Evolutionary conservation across 2,113 vertebrate genomes (phyloP).

Genomic region (Poeciliopsis prolifica): DNA sequence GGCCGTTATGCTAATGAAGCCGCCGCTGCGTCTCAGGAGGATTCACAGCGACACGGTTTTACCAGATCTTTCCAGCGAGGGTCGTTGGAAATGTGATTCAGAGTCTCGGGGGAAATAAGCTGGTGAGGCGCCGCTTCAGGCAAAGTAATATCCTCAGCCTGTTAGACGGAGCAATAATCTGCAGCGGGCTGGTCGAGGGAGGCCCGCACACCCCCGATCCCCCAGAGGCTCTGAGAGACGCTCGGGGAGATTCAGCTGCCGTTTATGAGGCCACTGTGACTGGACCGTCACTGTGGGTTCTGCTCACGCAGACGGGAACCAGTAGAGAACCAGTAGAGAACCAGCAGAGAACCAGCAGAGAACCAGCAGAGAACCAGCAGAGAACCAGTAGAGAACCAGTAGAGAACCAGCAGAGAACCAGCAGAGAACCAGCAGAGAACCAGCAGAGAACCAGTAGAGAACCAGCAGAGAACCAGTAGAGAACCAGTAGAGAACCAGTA

Average conservation of each 20-base stretch:
- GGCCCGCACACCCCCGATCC: neutral
- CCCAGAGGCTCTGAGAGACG: neutral
- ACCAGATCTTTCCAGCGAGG: constrained; percentile 24
- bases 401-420: neutral
- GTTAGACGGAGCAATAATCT: constrained; percentile 26
- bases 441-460: neutral
- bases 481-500: neutral
- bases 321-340: neutral
- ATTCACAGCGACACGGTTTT: constrained; percentile 11
- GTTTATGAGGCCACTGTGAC: constrained; percentile 26
- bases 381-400: neutral
- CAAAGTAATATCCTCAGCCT: constrained; percentile 25
- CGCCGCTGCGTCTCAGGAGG: neutral
- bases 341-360: too few species aligned
- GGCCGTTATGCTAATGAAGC: constrained; percentile 18
- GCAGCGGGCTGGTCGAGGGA: neutral
- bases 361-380: neutral
- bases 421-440: neutral
- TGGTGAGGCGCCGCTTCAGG: constrained; percentile 14
- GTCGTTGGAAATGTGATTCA: constrained; percentile 37
- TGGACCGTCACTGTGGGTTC: neutral
- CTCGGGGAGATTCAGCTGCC: neutral
- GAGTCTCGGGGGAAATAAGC: constrained; percentile 47
- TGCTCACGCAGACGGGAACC: constrained; percentile 14
- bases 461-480: neutral